These are phyloP conservation scores for Epistrophella euchroma DNA, from an alignment of 2,888 invertebrate genomes.

Conservation along the genomic window DNA sequence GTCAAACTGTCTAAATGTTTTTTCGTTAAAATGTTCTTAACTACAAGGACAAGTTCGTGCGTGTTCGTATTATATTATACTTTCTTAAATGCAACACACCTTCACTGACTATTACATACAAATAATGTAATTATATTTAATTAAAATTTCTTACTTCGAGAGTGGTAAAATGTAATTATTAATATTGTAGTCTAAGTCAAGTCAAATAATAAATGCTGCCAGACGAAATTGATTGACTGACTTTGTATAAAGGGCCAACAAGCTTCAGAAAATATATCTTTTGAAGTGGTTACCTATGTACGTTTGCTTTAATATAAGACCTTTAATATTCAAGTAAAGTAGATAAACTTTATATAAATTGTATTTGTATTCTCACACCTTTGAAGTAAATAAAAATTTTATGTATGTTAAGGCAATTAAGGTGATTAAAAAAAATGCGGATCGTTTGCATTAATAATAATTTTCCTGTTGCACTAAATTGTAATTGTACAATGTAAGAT, in stretches of 20 bases:
- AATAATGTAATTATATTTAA: slow-evolving; percentile 19
- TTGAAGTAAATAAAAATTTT: neutral
- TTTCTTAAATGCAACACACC: slow-evolving; percentile 2
- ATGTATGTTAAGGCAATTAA: neutral
- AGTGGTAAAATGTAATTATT: slow-evolving; percentile 57
- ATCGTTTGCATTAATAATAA: too few relatives aligned
- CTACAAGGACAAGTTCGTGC: too few relatives aligned
- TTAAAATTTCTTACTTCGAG: slow-evolving; percentile 33
- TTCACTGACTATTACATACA: neutral
- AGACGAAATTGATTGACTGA: slow-evolving; percentile 26
- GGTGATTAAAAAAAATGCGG: neutral
- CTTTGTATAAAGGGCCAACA: slow-evolving; percentile 1
- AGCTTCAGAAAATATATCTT: neutral
- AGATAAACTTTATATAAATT: too few relatives aligned
- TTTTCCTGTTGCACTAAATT: too few relatives aligned
- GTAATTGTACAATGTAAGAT: too few relatives aligned
- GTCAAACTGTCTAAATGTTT: too few relatives aligned
- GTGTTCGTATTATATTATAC: too few relatives aligned
- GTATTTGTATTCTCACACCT: neutral
- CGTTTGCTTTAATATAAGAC: neutral
- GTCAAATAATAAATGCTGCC: slow-evolving; percentile 5
- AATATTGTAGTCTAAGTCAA: slow-evolving; percentile 15
- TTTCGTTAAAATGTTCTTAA: too few relatives aligned
- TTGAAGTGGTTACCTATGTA: neutral
- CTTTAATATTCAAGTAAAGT: neutral